Evolutionary conservation across 2,113 vertebrate genomes (phyloP).

Genomic region (Myanophis thanlyinensis): DNA sequence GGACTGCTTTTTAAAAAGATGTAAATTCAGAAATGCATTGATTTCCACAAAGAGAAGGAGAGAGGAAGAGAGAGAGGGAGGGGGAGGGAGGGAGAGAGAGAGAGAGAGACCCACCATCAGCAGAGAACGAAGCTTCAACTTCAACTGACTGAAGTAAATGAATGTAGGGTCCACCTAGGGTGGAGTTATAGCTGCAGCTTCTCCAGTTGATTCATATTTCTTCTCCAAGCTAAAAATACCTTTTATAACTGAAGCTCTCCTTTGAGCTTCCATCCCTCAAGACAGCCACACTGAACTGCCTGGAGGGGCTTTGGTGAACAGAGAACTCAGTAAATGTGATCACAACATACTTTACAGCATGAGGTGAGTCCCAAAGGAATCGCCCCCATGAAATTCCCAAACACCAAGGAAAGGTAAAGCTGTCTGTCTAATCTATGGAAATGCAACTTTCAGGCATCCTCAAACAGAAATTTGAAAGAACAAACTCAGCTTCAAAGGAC

Average conservation of each 20-base stretch:
- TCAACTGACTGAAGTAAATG: constrained; percentile 38
- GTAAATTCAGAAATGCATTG: constrained; percentile 33
- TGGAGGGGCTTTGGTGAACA: constrained; percentile 64
- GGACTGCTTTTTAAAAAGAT: constrained; percentile 1
- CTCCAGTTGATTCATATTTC: constrained; percentile 54
- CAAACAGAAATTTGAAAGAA: constrained; percentile 46
- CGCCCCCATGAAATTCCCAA: constrained; percentile 47
- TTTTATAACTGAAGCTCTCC: constrained; percentile 58
- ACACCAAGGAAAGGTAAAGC: constrained; percentile 52
- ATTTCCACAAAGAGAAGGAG: not conserved
- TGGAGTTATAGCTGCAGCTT: not conserved
- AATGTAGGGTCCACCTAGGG: constrained; percentile 17
- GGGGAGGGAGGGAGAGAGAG: not conserved
- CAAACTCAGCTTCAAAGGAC: constrained; percentile 47
- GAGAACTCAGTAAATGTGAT: constrained; percentile 65
- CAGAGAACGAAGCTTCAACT: constrained; percentile 6
- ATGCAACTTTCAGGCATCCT: constrained; percentile 40
- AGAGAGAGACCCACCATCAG: constrained; percentile 25
- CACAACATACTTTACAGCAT: constrained; percentile 61
- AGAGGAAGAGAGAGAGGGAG: fast-evolving
- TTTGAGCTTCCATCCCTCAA: constrained; percentile 68
- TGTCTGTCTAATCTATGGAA: constrained; percentile 55
- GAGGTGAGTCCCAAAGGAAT: constrained; percentile 54
- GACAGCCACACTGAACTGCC: constrained; percentile 52
- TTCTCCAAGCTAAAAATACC: constrained; percentile 64